phyloP scores from a whole-genome alignment of 2,797 vertebrate species.

The Poliocrania exsul region DNA sequence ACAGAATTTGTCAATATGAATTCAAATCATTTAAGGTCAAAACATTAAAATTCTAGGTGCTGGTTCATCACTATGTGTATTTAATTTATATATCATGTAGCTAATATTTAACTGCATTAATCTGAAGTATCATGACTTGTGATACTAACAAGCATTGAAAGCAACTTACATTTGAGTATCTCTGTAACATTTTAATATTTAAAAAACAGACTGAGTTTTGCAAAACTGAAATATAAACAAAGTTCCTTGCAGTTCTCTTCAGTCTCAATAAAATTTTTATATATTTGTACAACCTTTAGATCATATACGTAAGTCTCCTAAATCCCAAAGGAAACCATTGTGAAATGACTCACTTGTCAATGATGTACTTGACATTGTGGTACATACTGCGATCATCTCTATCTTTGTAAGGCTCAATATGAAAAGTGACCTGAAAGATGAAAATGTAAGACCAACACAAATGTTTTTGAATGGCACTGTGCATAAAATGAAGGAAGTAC shows the following conservation, averaged over 20 bases:
- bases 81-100: background rate
- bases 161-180: background rate
- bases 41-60: background rate
- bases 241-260: background rate
- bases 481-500: background rate
- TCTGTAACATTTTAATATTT: background rate
- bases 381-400: slow-evolving; percentile 90
- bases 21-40: slow-evolving; percentile 9
- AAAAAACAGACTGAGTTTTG: background rate
- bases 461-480: fast-evolving
- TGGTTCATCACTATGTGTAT: background rate
- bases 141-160: background rate
- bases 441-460: background rate
- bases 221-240: background rate
- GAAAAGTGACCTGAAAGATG: slow-evolving; percentile 88
- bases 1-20: background rate
- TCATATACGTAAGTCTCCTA: background rate
- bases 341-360: slow-evolving; percentile 86
- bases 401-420: slow-evolving; percentile 93
- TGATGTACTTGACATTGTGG: slow-evolving; percentile 90
- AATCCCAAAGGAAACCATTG: background rate
- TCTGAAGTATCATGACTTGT: background rate
- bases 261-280: background rate
- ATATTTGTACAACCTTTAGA: background rate
- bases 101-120: background rate